Conservation (phyloP, 2,113 vertebrate genomes). For the Lutjanus erythropterus region DNA sequence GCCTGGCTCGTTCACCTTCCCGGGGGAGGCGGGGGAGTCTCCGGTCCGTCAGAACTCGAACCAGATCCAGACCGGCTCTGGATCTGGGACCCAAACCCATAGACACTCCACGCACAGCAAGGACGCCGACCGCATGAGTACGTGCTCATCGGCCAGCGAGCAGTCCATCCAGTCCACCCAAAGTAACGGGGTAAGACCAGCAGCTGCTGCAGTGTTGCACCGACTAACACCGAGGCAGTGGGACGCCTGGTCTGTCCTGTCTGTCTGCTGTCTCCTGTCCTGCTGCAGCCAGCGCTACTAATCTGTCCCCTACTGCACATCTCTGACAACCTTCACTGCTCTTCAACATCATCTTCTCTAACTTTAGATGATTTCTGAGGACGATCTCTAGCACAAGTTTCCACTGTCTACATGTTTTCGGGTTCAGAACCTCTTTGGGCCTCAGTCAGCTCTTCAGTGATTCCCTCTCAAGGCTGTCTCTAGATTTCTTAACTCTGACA, state of each 20-base stretch:
- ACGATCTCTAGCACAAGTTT: conserved; percentile 36
- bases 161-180: conserved; percentile 98
- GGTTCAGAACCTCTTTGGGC: conserved; percentile 43
- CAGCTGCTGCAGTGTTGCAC: conserved; percentile 86
- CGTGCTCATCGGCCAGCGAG: conserved; percentile 98
- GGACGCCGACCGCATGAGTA: conserved; percentile 99
- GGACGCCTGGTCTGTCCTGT: conserved; percentile 62
- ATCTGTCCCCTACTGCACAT: conserved; percentile 70
- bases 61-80: conserved; percentile 73
- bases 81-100: conserved; percentile 84
- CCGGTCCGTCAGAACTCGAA: conserved; percentile 86
- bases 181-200: conserved; percentile 99
- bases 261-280: conserved; percentile 66
- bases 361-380: conserved; percentile 45
- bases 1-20: conserved; percentile 97
- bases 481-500: conserved; percentile 64
- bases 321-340: conserved; percentile 70
- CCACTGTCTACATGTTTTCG: conserved; percentile 32
- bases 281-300: conserved; percentile 76
- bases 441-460: conserved; percentile 47
- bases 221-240: conserved; percentile 86
- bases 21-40: conserved; percentile 90
- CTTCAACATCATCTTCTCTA: conserved; percentile 57
- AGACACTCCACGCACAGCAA: conserved; percentile 96
- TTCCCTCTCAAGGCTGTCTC: conserved; percentile 42